Conservation (phyloP, 2,113 vertebrate species). For the Aegithalos caudatus region DNA sequence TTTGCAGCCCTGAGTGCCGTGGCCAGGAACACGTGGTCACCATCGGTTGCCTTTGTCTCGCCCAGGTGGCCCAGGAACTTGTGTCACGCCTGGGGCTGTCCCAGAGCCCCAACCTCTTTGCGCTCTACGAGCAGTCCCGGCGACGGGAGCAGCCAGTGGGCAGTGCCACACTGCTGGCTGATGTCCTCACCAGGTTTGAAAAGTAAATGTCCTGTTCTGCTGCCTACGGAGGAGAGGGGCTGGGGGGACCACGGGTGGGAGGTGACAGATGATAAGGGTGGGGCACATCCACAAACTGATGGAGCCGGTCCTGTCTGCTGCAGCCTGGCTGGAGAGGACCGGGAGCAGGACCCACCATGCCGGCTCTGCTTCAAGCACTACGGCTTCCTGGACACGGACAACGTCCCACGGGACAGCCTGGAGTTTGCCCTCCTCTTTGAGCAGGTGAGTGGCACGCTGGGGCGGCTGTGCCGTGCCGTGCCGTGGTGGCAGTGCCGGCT, state of each 20-base stretch:
- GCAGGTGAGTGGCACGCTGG: constrained; percentile 71
- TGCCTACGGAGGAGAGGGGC: not conserved
- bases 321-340: constrained; percentile 78
- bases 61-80: constrained; percentile 87
- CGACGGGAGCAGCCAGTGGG: constrained; percentile 83
- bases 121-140: constrained; percentile 86
- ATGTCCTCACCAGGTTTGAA: constrained; percentile 93
- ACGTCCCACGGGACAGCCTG: constrained; percentile 84
- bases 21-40: constrained; percentile 23
- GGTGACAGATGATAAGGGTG: fast-evolving
- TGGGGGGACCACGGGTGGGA: fast-evolving
- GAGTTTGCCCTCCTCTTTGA: constrained; percentile 92
- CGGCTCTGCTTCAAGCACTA: constrained; percentile 91
- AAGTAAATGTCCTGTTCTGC: constrained; percentile 71
- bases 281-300: not conserved
- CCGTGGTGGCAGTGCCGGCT: fast-evolving
- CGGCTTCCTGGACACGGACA: constrained; percentile 85
- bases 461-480: fast-evolving
- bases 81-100: constrained; percentile 86
- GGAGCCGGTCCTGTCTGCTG: not conserved
- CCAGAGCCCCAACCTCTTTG: constrained; percentile 87
- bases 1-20: constrained; percentile 44
- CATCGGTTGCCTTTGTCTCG: constrained; percentile 27
- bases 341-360: constrained; percentile 74
- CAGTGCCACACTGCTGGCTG: constrained; percentile 84